Base-by-base conservation (phyloP, 2,113 vertebrate genomes). In the Myotis davidii region DNA sequence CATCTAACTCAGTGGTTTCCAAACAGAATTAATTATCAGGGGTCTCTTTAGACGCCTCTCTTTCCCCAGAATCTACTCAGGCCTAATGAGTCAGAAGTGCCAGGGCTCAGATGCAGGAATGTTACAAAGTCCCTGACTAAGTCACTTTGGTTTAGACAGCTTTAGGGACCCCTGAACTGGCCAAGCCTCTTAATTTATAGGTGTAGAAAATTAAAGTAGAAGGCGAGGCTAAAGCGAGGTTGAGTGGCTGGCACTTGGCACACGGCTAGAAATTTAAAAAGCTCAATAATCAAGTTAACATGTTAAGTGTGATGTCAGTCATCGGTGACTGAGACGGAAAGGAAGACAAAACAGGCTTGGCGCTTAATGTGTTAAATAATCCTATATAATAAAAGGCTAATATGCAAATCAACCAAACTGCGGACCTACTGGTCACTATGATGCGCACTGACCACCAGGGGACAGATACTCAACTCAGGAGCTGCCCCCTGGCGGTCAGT, bases 11-110 rank as follows among this genome's bases (percentile, higher is more conserved):
- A 21, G 48, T 69, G 27, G 32, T 76, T 76, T 64, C 42, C 27
- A 21, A 81, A 87, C 37, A 70, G 27, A 86, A 87, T 70, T 50
- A 86, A 50, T 95, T 65, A 88, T 37, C 54, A 85, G n/a, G 64
- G 32, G 25, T 79, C n/a, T 64, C 48, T 90, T 76, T 56, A 86
- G 85, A 84, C 25, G 87, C 1, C 3, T 17, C 39, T n/a, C 9
- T 34, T 48, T 25, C 23, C 32, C 34, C 14, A 17, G 17, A 73
- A 74, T 29, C 59, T 17, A 77, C 25, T 65, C 25, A 61, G 32
- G 34, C 25, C 21, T 64, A 69, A 39, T 9, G 29, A 92, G 25
- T 73, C 64, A 70, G 61, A 45, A 0, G 23, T 29, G 42, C 42
- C 74, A 29, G 6, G 21, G 25, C 3, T 69, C 82, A 91, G 59